Evolutionary conservation across 1,140 invertebrate species (phyloP), one percentile per base, ranked within the genome.

Genomic region (Brevipalpus yothersi): DNA sequence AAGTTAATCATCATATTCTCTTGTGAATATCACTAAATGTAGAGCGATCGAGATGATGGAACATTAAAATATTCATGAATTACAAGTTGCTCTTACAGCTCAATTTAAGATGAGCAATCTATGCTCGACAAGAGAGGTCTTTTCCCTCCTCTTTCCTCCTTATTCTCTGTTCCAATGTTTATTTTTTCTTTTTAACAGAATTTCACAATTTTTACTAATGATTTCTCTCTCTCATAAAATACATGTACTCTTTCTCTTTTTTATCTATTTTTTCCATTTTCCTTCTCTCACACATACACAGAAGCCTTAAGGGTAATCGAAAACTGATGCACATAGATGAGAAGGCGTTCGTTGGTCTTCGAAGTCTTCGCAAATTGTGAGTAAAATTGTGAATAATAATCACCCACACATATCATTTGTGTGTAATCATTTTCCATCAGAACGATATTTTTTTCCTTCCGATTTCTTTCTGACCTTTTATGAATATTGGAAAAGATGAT

Each of bases 261-360:
- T 31, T 31, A 31, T 31, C 31, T 5, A 31, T 31, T 31, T 5
- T n/a, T 31, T 31, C 31, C 31, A 31, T 31, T 3, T 31, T 3
- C n/a, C n/a, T n/a, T n/a, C n/a, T n/a, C n/a, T n/a, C 31, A 31
- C 31, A 31, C 31, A 31, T 31, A 31, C 31, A 31, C 67, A 86
- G 83, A 63, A 79, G 78, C 64, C 74, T 85, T 17, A 78, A 77
- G 64, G 80, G 79, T 58, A 83, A 83, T 67, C 72, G 69, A 13
- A 71, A 75, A 41, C 69, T 86, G 23, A 73, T 65, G 47, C 66
- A 69, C 40, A 63, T 86, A 11, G 76, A 78, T 63, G 73, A 77
- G 15, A 70, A 80, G 61, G 78, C 81, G 1, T 86, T 86, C 61
- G 69, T 72, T 53, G 79, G 80, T 15, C 69, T 80, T 17, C 68